Conservation (phyloP, 1,140 invertebrate species). For the Drosophila virilis region DNA sequence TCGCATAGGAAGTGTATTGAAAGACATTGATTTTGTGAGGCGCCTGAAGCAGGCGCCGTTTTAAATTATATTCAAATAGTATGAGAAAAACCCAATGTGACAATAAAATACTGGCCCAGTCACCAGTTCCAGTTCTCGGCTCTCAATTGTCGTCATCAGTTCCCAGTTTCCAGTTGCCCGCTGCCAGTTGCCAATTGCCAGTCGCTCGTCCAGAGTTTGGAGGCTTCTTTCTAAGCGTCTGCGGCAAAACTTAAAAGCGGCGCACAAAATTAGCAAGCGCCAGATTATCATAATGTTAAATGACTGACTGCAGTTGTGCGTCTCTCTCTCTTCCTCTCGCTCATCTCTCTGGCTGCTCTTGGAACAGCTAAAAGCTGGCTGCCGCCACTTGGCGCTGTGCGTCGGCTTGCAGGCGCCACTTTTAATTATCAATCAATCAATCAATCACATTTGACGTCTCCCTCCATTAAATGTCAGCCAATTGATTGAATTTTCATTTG, state of each 20-base stretch:
- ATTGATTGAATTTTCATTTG: constrained; percentile 50
- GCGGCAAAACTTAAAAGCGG: constrained; percentile 67
- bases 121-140: constrained; percentile 16
- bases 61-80: constrained; percentile 50
- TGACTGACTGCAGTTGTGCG: neutral
- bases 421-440: constrained; percentile 82
- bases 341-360: neutral
- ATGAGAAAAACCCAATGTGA: constrained; percentile 52
- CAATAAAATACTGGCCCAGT: constrained; percentile 49
- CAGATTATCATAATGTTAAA: constrained; percentile 71
- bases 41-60: constrained; percentile 63
- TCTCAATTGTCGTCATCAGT: constrained; percentile 2
- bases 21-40: constrained; percentile 24
- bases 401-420: constrained; percentile 65
- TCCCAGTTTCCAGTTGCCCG: neutral
- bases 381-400: constrained; percentile 59
- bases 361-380: neutral
- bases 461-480: constrained; percentile 61
- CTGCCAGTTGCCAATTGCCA: neutral
- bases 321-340: neutral
- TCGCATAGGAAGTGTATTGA: neutral
- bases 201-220: constrained; percentile 2
- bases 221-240: constrained; percentile 10
- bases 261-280: constrained; percentile 68
- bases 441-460: constrained; percentile 71